Conservation (phyloP, 2,888 invertebrate genomes). For the Scaptomyza tumidula region DNA sequence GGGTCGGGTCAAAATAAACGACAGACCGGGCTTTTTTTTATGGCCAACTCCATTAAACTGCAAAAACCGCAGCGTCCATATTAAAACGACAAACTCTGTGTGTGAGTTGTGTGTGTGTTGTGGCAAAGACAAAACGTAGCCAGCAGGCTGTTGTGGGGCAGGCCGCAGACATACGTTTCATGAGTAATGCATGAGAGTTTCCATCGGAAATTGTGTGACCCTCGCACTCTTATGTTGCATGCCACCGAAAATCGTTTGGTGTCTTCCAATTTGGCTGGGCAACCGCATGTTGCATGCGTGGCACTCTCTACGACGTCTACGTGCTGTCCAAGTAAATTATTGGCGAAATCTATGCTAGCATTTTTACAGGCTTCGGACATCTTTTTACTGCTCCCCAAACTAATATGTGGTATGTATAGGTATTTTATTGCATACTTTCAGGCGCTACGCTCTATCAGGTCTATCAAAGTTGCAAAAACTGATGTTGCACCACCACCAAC, state of each 20-base stretch:
- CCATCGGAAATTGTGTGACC: conserved; percentile 35
- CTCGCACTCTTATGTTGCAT: conserved; percentile 50
- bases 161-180: conserved; percentile 49
- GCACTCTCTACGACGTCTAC: conserved; percentile 59
- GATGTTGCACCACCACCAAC: conserved; percentile 21
- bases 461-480: conserved; percentile 68
- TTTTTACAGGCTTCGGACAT: conserved; percentile 31
- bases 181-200: conserved; percentile 76
- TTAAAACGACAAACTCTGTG: conserved; percentile 50
- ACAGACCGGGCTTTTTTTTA: conserved; percentile 48
- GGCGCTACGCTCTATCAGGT: conserved; percentile 57
- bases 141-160: not conserved
- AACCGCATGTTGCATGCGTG: conserved; percentile 61
- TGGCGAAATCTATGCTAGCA: conserved; percentile 60
- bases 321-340: conserved; percentile 75
- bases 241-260: not conserved
- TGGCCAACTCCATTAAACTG: conserved; percentile 66
- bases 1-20: conserved; percentile 57
- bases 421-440: conserved; percentile 62
- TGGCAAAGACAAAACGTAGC: conserved; percentile 47
- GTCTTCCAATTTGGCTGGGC: conserved; percentile 25
- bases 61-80: conserved; percentile 64
- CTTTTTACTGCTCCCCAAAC: conserved; percentile 32
- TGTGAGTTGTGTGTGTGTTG: conserved; percentile 24
- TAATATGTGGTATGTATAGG: not conserved